Evolutionary conservation across 2,888 invertebrate genomes (phyloP).

Genomic region (Athripsodes cinereus): DNA sequence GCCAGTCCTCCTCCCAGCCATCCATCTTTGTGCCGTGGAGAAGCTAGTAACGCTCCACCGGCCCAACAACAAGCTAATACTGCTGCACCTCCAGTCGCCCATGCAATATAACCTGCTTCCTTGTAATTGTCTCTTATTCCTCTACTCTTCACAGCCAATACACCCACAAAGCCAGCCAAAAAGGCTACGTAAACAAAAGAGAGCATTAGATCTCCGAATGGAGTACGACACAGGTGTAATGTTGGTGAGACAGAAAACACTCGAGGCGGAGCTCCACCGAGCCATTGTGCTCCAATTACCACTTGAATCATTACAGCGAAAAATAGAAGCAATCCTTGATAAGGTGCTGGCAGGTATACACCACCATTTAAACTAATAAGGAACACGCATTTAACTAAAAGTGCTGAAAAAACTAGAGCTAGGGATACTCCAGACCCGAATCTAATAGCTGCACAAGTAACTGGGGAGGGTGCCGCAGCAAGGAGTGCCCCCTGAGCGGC

Average conservation of each 20-base stretch:
- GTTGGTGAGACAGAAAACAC: constrained; percentile 36
- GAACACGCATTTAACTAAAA: constrained; percentile 91
- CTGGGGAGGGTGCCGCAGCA: constrained; percentile 69
- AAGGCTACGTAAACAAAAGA: constrained; percentile 80
- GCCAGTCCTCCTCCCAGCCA: constrained; percentile 87
- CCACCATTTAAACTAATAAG: constrained; percentile 86
- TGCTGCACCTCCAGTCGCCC: constrained; percentile 79
- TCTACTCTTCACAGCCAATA: constrained; percentile 77
- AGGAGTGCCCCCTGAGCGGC: constrained; percentile 74
- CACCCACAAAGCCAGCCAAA: constrained; percentile 76
- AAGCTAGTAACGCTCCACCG: constrained; percentile 72
- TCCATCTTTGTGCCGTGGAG: constrained; percentile 76
- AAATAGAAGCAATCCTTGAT: constrained; percentile 81
- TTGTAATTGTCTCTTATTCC: constrained; percentile 90
- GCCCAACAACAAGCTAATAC: constrained; percentile 84
- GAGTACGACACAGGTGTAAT: constrained; percentile 55
- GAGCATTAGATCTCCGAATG: constrained; percentile 65
- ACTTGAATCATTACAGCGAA: constrained; percentile 90
- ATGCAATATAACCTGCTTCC: constrained; percentile 87
- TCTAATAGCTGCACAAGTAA: constrained; percentile 76
- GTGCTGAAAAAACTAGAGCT: constrained; percentile 81
- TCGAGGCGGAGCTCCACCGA: constrained; percentile 70
- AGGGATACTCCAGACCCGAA: constrained; percentile 79
- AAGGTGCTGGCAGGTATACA: constrained; percentile 87
- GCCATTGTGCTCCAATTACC: constrained; percentile 78